Percentiles rank a stretch among this genome's conserved stretches.
Conservation (phyloP, 64 coral and sea anemone species). For the Astreopora myriophthalma region DNA sequence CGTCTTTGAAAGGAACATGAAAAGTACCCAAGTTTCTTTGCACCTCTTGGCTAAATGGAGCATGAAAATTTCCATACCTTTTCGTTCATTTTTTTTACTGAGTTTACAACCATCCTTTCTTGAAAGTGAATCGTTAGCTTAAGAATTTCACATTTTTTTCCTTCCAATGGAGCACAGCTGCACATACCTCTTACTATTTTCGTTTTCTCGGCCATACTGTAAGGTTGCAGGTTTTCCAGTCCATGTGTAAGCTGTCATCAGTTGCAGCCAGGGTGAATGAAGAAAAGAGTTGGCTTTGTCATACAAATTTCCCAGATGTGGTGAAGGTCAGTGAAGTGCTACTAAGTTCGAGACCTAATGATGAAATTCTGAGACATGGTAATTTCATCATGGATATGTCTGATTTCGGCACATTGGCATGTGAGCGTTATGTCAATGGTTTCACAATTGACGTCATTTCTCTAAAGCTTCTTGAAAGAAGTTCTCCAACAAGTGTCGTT, state of each 20-base stretch:
- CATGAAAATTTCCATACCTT: too few species aligned
- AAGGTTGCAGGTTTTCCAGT: not conserved
- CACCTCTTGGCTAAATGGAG: too few species aligned
- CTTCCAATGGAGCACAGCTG: too few species aligned
- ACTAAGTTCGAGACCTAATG: not conserved
- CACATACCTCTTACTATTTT: too few species aligned
- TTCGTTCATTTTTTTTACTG: too few species aligned
- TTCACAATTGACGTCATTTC: not conserved
- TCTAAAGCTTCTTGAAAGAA: not conserved
- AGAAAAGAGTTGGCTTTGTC: not conserved
- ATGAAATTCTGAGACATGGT: not conserved
- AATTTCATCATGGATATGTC: not conserved
- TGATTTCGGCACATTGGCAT: conserved; percentile 1
- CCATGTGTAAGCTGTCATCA: not conserved
- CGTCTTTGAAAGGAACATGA: too few species aligned
- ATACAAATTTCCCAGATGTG: not conserved
- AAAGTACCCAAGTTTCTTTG: too few species aligned
- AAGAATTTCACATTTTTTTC: too few species aligned
- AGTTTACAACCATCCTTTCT: too few species aligned
- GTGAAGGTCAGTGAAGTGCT: not conserved
- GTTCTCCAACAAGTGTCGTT: not conserved
- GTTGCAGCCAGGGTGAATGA: not conserved
- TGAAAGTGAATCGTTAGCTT: too few species aligned
- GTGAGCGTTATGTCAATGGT: conserved; percentile 6
- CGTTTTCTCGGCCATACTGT: too few species aligned